Conservation (phyloP, 2,888 invertebrate species). For the Tyria jacobaeae region DNA sequence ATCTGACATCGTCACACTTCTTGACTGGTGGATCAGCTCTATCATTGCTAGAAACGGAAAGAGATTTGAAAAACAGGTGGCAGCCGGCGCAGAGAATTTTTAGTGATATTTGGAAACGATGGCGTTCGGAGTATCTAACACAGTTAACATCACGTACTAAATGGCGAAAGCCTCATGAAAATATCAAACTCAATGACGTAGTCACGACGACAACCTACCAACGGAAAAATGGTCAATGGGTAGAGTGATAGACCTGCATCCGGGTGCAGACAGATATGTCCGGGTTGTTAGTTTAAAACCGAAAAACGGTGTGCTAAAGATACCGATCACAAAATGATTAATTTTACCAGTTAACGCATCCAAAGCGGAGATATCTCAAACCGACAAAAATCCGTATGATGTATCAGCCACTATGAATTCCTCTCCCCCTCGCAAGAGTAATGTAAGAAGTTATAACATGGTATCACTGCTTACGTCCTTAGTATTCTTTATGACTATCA, state of each 20-base stretch:
- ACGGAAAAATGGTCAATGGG: conserved; percentile 10
- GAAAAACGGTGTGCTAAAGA: conserved; percentile 4
- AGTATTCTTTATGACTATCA: not conserved
- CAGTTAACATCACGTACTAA: conserved; percentile 7
- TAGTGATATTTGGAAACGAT: conserved; percentile 6
- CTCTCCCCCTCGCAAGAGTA: not conserved
- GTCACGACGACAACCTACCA: conserved; percentile 11
- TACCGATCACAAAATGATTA: not conserved
- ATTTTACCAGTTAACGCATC: no score
- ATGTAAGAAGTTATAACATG: not conserved
- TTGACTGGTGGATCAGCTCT: conserved; percentile 3
- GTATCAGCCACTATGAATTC: not conserved
- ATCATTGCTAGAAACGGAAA: conserved; percentile 4
- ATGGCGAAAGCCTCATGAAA: conserved; percentile 2
- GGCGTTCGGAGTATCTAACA: conserved; percentile 10
- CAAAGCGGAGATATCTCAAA: no score
- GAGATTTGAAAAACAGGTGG: conserved; percentile 7
- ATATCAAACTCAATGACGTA: conserved; percentile 1
- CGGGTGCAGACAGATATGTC: conserved; percentile 3
- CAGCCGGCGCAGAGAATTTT: conserved; percentile 7
- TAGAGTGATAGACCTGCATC: conserved; percentile 1
- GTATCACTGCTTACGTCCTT: not conserved
- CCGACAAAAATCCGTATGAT: not conserved
- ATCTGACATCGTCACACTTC: conserved; percentile 42
- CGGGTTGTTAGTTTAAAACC: conserved; percentile 9